Percentiles rank a stretch among this genome's conserved stretches.
Evolutionary conservation across 2,797 vertebrate species (phyloP).

Genomic region (Hydrolagus colliei): DNA sequence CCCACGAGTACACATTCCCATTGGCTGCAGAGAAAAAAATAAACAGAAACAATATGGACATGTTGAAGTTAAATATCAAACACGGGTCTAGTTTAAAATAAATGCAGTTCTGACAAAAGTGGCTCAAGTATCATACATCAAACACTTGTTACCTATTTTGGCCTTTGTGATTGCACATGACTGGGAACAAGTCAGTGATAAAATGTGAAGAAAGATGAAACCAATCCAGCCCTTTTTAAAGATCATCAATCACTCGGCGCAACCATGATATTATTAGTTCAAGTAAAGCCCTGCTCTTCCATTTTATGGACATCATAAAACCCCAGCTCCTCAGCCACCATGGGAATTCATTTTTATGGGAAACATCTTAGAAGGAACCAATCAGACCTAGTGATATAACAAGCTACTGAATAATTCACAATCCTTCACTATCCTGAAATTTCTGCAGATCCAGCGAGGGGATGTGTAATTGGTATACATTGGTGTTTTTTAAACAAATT

Average conservation of each 20-base stretch:
- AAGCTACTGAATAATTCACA: slow-evolving; percentile 53
- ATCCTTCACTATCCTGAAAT: slow-evolving; percentile 49
- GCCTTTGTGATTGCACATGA: slow-evolving; percentile 83
- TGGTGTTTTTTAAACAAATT: slow-evolving; percentile 29
- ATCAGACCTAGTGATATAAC: slow-evolving; percentile 52
- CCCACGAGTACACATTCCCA: slow-evolving; percentile 59
- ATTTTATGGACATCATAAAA: slow-evolving; percentile 82
- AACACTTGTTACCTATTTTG: slow-evolving; percentile 84
- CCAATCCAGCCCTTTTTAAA: slow-evolving; percentile 80
- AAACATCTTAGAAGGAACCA: slow-evolving; percentile 46
- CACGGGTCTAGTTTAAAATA: slow-evolving; percentile 57
- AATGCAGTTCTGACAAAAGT: slow-evolving; percentile 79
- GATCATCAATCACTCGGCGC: slow-evolving; percentile 79
- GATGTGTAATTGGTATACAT: slow-evolving; percentile 23
- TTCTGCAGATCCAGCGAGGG: slow-evolving; percentile 15
- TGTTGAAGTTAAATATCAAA: slow-evolving; percentile 57
- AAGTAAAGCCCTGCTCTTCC: slow-evolving; percentile 82
- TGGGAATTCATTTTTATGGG: slow-evolving; percentile 52
- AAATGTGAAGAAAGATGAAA: slow-evolving; percentile 94
- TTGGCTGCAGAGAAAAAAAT: slow-evolving; percentile 58
- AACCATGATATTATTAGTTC: slow-evolving; percentile 83
- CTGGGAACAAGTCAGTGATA: slow-evolving; percentile 90
- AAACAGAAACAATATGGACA: slow-evolving; percentile 53
- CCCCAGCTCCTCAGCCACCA: slow-evolving; percentile 44
- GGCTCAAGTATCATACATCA: slow-evolving; percentile 83